phyloP scores from a whole-genome alignment of 2,888 invertebrate genomes.

The Buathra laborator region DNA sequence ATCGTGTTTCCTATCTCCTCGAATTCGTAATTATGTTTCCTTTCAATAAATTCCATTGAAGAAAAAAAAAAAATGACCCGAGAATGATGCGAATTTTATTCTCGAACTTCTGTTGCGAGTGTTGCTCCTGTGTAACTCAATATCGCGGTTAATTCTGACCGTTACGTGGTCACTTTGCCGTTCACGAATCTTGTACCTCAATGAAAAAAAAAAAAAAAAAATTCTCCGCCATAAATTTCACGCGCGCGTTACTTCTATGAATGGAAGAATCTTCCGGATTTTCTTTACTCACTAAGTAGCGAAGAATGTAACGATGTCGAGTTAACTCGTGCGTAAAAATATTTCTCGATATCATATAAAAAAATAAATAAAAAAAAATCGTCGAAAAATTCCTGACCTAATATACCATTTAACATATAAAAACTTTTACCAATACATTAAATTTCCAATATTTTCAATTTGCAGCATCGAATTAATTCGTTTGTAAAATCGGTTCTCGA shows the following conservation, averaged over 20 bases:
- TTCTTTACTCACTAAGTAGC: not conserved
- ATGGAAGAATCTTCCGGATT: not conserved
- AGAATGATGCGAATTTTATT: constrained; percentile 49
- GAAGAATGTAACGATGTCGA: not conserved
- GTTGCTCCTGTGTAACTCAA: constrained; percentile 51
- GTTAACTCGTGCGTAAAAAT: constrained; percentile 68
- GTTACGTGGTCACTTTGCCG: constrained; percentile 43
- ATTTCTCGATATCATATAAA: not conserved
- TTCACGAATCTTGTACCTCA: constrained; percentile 8
- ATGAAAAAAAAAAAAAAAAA: constrained; percentile 23
- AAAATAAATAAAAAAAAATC: not conserved
- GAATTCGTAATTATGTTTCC: constrained; percentile 47
- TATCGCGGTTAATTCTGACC: constrained; percentile 41
- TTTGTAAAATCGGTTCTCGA: constrained; percentile 51
- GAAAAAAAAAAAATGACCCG: constrained; percentile 9
- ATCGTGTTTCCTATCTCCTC: constrained; percentile 52
- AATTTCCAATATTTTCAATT: too few relatives aligned
- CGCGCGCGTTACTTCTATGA: constrained; percentile 70
- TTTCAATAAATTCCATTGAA: constrained; percentile 37
- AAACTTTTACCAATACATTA: too few relatives aligned
- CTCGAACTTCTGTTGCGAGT: not conserved
- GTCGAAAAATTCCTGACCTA: too few relatives aligned
- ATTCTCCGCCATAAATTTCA: constrained; percentile 70
- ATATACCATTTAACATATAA: too few relatives aligned
- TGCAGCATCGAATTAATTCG: constrained; percentile 59